These are phyloP conservation scores for Amiota mariae DNA, from an alignment of 2,888 invertebrate genomes.

Conservation along the genomic window DNA sequence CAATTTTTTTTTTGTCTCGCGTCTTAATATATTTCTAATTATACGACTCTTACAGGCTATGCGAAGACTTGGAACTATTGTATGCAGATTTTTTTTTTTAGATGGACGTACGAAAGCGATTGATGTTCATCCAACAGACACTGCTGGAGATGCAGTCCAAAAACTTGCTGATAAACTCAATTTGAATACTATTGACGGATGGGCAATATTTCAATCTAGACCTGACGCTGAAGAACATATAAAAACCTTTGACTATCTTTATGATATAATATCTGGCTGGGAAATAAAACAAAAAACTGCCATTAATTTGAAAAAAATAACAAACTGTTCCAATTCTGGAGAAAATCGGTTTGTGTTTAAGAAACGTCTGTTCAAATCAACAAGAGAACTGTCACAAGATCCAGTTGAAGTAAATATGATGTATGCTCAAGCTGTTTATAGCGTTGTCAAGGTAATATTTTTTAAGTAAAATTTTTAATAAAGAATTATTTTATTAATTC, in stretches of 20 bases:
- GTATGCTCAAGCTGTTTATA: constrained; percentile 95
- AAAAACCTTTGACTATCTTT: constrained; percentile 90
- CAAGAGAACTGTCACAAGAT: constrained; percentile 92
- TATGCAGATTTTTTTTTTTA: constrained; percentile 94
- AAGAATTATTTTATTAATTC: too few species aligned
- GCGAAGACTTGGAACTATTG: constrained; percentile 91
- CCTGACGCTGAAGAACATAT: constrained; percentile 93
- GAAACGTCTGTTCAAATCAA: constrained; percentile 89
- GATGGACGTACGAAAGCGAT: constrained; percentile 96
- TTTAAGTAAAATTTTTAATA: too few species aligned
- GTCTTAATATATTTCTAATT: not conserved
- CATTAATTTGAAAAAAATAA: constrained; percentile 76
- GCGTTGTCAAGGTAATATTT: constrained; percentile 97
- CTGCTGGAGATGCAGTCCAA: constrained; percentile 90
- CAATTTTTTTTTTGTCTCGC: not conserved
- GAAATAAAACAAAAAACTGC: constrained; percentile 81
- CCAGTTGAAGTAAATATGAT: constrained; percentile 94
- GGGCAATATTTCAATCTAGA: constrained; percentile 94
- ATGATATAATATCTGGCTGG: constrained; percentile 96
- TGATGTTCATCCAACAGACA: constrained; percentile 95
- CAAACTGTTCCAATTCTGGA: constrained; percentile 85
- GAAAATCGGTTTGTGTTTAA: constrained; percentile 95
- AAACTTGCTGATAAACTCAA: constrained; percentile 92
- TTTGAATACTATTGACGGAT: constrained; percentile 88
- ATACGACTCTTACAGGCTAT: constrained; percentile 79